Conservation (phyloP, 2,113 vertebrate genomes). For the Chascanopsetta lugubris region DNA sequence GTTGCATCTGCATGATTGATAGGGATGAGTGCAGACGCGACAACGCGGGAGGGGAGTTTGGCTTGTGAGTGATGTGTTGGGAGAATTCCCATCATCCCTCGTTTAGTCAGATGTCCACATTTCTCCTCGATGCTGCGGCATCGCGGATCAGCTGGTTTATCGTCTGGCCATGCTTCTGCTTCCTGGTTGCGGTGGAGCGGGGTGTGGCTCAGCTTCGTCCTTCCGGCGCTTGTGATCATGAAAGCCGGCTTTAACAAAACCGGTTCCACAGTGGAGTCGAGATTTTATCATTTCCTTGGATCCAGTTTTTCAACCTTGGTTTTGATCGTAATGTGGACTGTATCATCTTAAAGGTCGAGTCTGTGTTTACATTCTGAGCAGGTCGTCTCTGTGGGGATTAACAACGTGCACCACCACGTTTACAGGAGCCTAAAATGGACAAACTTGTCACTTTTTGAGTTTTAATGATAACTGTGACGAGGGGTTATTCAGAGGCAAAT, state of each 20-base stretch:
- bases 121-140: slow-evolving; percentile 5
- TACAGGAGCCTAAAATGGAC: no score
- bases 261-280: not conserved
- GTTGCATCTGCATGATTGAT: slow-evolving; percentile 67
- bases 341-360: no score
- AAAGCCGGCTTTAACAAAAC: not conserved
- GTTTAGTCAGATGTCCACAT: slow-evolving; percentile 9
- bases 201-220: not conserved
- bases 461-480: no score
- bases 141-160: not conserved
- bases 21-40: slow-evolving; percentile 37
- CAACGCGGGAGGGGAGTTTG: slow-evolving; percentile 16
- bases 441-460: no score
- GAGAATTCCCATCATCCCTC: not conserved
- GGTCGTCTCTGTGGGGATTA: no score
- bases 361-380: no score
- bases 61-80: slow-evolving; percentile 2
- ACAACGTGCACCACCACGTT: no score
- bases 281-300: no score
- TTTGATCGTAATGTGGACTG: not conserved
- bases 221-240: slow-evolving; percentile 6
- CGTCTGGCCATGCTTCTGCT: not conserved
- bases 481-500: no score
- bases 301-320: no score
- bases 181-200: slow-evolving; percentile 3